phyloP scores from a whole-genome alignment of 2,888 invertebrate species.

The Tanaodytes sp. region DNA sequence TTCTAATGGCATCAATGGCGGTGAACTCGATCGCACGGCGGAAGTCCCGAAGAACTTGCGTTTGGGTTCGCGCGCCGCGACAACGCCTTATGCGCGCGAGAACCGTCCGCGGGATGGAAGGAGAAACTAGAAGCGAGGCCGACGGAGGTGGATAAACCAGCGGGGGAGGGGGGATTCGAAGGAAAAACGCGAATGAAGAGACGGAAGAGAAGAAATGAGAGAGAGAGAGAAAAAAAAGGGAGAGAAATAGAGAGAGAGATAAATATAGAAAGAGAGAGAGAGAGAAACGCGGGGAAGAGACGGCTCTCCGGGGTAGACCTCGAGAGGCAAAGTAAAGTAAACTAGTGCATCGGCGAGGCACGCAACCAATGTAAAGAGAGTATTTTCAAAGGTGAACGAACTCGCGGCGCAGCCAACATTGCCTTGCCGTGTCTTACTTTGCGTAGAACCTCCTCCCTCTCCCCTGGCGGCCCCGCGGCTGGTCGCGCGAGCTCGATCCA shows the following conservation, averaged over 20 bases:
- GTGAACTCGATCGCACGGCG: constrained; percentile 52
- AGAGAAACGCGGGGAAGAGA: constrained; percentile 46
- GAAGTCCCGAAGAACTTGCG: constrained; percentile 50
- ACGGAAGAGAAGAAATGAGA: too few species aligned
- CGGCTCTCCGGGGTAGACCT: constrained; percentile 43
- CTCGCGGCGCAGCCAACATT: constrained; percentile 57
- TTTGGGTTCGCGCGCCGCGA: constrained; percentile 33
- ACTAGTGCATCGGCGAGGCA: constrained; percentile 62
- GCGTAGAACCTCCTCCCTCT: constrained; percentile 17
- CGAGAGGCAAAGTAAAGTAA: constrained; percentile 53
- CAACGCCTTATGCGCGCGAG: constrained; percentile 47
- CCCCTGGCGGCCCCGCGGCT: neutral
- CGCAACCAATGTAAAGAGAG: constrained; percentile 69
- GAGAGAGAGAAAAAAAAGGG: constrained; percentile 25
- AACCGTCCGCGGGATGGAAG: constrained; percentile 22
- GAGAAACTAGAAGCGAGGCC: constrained; percentile 18
- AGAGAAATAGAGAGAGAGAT: constrained; percentile 12
- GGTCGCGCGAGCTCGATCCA: neutral
- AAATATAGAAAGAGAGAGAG: too few species aligned
- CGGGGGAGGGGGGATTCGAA: constrained; percentile 52
- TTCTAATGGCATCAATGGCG: constrained; percentile 61
- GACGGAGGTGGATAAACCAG: constrained; percentile 12
- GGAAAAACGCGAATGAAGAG: constrained; percentile 36
- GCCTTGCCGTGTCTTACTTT: constrained; percentile 56
- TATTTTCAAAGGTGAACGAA: constrained; percentile 72